A percentile compares a stretch with the other conserved stretches of the same genome.
These are phyloP conservation scores for Anguilla pacifica DNA, from an alignment of 2,797 vertebrate species.

Conservation along the genomic window DNA sequence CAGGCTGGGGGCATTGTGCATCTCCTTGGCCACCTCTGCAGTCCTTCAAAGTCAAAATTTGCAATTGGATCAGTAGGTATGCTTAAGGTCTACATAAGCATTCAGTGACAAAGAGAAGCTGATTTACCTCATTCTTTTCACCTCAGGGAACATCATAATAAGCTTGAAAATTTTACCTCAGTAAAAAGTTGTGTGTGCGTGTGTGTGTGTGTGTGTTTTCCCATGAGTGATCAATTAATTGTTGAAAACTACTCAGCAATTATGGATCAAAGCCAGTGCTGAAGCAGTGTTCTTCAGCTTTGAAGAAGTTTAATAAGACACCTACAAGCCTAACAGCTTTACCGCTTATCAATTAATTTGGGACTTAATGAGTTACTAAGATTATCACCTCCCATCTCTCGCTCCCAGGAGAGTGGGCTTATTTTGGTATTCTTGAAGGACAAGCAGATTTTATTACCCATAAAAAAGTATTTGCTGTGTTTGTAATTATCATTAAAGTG, in stretches of 20 bases:
- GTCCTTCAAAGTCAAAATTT: not conserved
- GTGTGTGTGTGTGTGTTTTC: slow-evolving; percentile 41
- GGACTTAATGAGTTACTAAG: slow-evolving; percentile 67
- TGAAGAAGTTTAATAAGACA: slow-evolving; percentile 72
- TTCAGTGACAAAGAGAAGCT: slow-evolving; percentile 10
- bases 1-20: not conserved
- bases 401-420: slow-evolving; percentile 46
- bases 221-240: slow-evolving; percentile 71
- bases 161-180: slow-evolving; percentile 32
- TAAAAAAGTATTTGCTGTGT: slow-evolving; percentile 19
- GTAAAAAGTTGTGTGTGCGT: slow-evolving; percentile 23
- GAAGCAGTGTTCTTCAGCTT: slow-evolving; percentile 67
- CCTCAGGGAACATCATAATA: slow-evolving; percentile 52
- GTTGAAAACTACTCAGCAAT: slow-evolving; percentile 70
- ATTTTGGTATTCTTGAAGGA: slow-evolving; percentile 49
- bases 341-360: slow-evolving; percentile 69
- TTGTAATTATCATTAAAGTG: slow-evolving; percentile 10
- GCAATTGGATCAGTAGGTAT: not conserved
- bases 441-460: slow-evolving; percentile 19
- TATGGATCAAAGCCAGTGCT: slow-evolving; percentile 68
- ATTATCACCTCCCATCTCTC: slow-evolving; percentile 57
- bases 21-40: not conserved
- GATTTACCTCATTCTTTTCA: slow-evolving; percentile 39
- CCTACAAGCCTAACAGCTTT: slow-evolving; percentile 63
- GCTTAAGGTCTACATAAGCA: slow-evolving; percentile 14